Conservation (phyloP, 1,140 invertebrate genomes). For the Nixonia krombeini region DNA sequence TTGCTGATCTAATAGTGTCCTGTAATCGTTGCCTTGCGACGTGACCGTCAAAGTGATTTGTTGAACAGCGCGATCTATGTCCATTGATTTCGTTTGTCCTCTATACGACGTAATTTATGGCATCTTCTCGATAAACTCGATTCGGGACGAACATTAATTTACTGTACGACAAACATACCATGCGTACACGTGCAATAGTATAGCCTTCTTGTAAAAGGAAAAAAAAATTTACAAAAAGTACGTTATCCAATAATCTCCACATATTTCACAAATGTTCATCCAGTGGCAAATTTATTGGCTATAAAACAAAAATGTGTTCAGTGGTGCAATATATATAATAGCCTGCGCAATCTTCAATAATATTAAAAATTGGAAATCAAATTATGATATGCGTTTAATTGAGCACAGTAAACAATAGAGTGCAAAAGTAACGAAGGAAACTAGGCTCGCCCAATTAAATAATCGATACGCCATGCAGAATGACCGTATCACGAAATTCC, state of each 20-base stretch:
- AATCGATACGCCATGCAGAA: no score
- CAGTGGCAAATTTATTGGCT: no score
- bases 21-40: conserved; percentile 1
- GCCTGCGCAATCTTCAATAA: no score
- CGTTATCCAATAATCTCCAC: not conserved
- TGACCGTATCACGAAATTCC: no score
- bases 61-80: conserved; percentile 13
- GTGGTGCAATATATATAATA: no score
- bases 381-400: no score
- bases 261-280: not conserved
- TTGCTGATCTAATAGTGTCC: no score
- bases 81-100: conserved; percentile 27
- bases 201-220: not conserved
- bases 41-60: conserved; percentile 13
- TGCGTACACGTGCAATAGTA: not conserved
- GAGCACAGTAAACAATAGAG: no score
- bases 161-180: conserved; percentile 8
- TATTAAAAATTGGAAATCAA: no score
- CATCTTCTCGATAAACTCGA: conserved; percentile 34
- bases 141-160: conserved; percentile 17
- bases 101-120: conserved; percentile 34
- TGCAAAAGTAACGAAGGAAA: no score
- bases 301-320: no score
- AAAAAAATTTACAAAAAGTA: not conserved
- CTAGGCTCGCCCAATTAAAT: no score